Base-by-base conservation (phyloP, 2,888 invertebrate genomes). In the Microdon myrmicae region DNA sequence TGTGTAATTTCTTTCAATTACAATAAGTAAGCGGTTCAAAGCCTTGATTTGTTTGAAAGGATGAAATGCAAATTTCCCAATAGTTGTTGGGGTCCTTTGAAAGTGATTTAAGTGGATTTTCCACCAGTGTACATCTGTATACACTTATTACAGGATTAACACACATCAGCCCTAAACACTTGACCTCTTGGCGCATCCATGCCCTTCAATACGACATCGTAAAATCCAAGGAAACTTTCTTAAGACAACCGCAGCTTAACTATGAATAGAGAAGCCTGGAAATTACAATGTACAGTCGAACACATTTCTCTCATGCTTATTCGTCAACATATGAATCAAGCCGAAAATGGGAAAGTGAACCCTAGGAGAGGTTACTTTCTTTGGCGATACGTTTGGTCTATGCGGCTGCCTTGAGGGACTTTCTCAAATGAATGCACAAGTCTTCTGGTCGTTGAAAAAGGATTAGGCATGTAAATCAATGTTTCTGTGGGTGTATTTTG, bases 41-140 rank as follows among this genome's bases (percentile, higher is more conserved):
- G 41, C 37, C 35, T 41, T 25, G 45, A 51, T 35, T 58, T 64
- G 45, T 26, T 34, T 58, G 23, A 51, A 51, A 58, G 64, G 58
- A 64, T 64, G 43, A 64, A 58, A 64, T 64, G 64, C 58, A 64
- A 64, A 64, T 64, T 64, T 64, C 43, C 58, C 51, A 64, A 64
- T 58, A 56, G 64, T 41, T 53, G 47, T 47, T 34, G 22, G 35
- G 32, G 29, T 35, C 41, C 37, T 37, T 37, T n/a, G 10, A 44
- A 44, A 32, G 25, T 17, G 56, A 16, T 54, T 41, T 35, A 64
- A 64, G 56, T 64, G 56, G 61, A 45, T 51, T 31, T 64, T 17
- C 56, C 56, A 56, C 58, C 58, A 13, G 7, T 29, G n/a, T 10
- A 13, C 3, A 17, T 41, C 22, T 29, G 13, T 31, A 17, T 28